Base-by-base conservation (phyloP, 64 coral and sea anemone species). In the Hydrozoanthus tunicans region DNA sequence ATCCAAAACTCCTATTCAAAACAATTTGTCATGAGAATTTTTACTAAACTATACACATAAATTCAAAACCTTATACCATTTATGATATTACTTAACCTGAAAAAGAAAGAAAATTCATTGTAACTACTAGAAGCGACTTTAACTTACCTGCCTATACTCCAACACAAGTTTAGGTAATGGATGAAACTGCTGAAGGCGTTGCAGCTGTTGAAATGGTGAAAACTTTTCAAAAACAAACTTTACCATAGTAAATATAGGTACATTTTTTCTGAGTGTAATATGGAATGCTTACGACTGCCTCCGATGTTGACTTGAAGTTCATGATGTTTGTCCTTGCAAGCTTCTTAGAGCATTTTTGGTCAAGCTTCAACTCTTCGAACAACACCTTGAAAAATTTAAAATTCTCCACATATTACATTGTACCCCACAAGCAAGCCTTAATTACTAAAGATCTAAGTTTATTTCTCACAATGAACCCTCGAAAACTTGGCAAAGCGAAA, bases 231-330 rank as follows among this genome's bases (percentile, higher is more conserved):
- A 43, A 51, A 43, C 32, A 43, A 43, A 43, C 32, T 43, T 43
- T 43, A 43, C 32, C 32, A 43, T 0, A 43, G 32, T 2, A 43
- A 43, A 43, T 43, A 43, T 43, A 43, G 32, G 2, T 43, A 43
- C 32, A 43, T 43, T 43, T 53, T 76, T 51, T 9, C 4, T 52
- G 9, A 5, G 10, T 4, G 0, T 10, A 76, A 52, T 10, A 74
- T 51, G 14, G 32, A 51, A 57, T 86, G 82, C 24, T 90, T 86
- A 98, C 96, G 6, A 98, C 93, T 73, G 32, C 91, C 71, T 98
- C 96, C 82, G 91, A 94, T 6, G 93, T 98, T 25, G 96, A 98
- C 61, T 94, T 98, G 62, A 90, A 90, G 25, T 94, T 98, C 78
- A 88, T 92, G 5, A 91, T 88, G n/a, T 90, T 73, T 5, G 96